phyloP scores from a whole-genome alignment of 2,797 vertebrate species.

The Cuculus canorus region DNA sequence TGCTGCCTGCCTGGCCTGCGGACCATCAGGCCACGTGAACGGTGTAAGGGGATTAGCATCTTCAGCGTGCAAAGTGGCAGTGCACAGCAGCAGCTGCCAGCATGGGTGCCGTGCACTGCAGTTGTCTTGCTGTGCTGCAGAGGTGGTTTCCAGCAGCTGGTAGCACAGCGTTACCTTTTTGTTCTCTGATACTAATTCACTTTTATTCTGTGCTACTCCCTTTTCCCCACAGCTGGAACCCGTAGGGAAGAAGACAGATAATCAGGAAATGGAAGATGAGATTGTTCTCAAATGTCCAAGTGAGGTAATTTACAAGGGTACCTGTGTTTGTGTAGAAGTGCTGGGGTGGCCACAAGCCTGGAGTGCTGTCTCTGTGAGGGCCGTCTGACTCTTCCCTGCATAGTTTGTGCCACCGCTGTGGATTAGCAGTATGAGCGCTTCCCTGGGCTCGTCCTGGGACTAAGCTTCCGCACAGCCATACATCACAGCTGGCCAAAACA shows the following conservation, averaged over 20 bases:
- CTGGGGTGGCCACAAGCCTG: not conserved
- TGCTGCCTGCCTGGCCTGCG: not conserved
- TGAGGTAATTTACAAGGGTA: conserved; percentile 43
- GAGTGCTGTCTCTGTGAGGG: fast-evolving
- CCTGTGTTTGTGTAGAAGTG: not conserved
- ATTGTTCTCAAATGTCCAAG: conserved; percentile 69
- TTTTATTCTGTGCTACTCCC: not conserved
- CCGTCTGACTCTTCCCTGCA: not conserved
- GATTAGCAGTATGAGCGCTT: fast-evolving
- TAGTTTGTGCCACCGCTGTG: not conserved
- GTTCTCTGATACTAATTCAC: not conserved
- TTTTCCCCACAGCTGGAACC: conserved; percentile 74
- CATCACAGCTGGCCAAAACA: not conserved
- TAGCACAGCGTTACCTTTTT: not conserved
- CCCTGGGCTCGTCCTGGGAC: not conserved
- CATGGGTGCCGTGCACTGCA: not conserved
- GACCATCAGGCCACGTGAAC: not conserved
- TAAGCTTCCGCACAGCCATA: not conserved
- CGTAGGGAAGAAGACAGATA: conserved; percentile 65
- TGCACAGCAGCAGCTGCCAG: not conserved
- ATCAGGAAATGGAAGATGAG: conserved; percentile 9
- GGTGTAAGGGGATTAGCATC: not conserved
- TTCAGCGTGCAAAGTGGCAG: not conserved
- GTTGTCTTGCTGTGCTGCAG: not conserved
- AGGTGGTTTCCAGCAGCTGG: not conserved